phyloP scores from a whole-genome alignment of 2,113 vertebrate species.

The Rhizomys pruinosus region DNA sequence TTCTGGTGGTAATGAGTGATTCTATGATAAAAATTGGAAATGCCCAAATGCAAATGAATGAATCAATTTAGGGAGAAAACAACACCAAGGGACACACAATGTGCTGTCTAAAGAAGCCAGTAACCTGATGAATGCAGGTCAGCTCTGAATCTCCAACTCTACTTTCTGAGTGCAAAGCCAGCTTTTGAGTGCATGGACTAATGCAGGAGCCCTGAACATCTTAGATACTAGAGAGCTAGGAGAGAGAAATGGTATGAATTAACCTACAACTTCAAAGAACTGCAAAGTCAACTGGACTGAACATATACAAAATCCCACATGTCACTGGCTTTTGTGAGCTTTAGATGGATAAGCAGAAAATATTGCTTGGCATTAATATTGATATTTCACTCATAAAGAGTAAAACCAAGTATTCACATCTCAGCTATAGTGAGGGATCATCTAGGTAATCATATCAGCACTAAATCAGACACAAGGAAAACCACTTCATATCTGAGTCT shows the following conservation, averaged over 20 bases:
- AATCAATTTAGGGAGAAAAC: neutral
- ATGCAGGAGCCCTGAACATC: too few species aligned
- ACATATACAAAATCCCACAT: constrained; percentile 15
- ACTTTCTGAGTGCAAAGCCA: neutral
- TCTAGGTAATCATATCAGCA: neutral
- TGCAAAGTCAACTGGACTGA: neutral
- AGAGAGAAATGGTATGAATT: neutral
- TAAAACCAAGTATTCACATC: neutral
- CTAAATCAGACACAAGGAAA: neutral
- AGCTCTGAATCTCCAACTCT: neutral
- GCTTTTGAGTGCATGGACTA: neutral
- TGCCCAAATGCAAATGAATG: neutral
- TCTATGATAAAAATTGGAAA: neutral
- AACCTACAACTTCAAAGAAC: neutral
- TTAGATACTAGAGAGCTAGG: neutral
- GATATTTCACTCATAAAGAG: constrained; percentile 26
- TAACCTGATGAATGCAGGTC: neutral
- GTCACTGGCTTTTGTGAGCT: constrained; percentile 48
- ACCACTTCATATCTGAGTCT: neutral
- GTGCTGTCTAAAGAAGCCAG: neutral
- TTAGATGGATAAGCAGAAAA: constrained; percentile 61
- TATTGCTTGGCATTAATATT: constrained; percentile 49
- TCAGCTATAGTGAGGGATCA: neutral
- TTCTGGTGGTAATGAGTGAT: neutral
- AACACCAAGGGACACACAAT: neutral